Percentiles rank a stretch among this genome's conserved stretches.
Evolutionary conservation across 2,888 invertebrate species (phyloP).

Genomic region (Bombylius discolor): DNA sequence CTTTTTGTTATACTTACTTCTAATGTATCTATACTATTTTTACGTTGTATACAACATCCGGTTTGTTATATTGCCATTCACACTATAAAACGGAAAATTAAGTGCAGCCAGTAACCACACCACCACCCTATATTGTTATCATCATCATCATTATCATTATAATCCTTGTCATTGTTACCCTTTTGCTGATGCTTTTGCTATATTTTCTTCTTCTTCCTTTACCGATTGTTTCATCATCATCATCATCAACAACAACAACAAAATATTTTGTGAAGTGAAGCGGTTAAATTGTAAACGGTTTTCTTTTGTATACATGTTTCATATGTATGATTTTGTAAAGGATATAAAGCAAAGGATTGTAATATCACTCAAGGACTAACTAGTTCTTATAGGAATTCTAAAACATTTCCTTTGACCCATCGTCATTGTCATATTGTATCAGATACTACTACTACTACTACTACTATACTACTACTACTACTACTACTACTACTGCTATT

Average conservation of each 20-base stretch:
- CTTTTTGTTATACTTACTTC: no score
- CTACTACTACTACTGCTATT: no score
- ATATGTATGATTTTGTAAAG: background rate
- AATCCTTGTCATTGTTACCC: no score
- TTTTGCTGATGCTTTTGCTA: no score
- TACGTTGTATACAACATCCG: background rate
- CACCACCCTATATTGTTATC: background rate
- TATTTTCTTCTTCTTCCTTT: background rate
- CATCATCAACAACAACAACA: background rate
- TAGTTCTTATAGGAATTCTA: background rate
- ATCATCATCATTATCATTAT: background rate
- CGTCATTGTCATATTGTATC: no score
- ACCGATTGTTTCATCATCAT: background rate
- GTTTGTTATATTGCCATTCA: background rate
- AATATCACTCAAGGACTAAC: background rate
- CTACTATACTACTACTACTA: no score
- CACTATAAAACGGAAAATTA: background rate
- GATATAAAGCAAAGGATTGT: background rate
- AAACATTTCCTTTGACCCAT: background rate
- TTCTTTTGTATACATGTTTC: background rate
- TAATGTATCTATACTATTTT: no score
- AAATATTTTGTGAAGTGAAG: background rate
- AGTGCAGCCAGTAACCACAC: background rate
- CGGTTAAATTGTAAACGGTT: background rate
- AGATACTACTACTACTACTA: no score